Evolutionary conservation across 1,140 invertebrate species (phyloP), one percentile per base, ranked within the genome.

Genomic region (Matsumurasca onukii): DNA sequence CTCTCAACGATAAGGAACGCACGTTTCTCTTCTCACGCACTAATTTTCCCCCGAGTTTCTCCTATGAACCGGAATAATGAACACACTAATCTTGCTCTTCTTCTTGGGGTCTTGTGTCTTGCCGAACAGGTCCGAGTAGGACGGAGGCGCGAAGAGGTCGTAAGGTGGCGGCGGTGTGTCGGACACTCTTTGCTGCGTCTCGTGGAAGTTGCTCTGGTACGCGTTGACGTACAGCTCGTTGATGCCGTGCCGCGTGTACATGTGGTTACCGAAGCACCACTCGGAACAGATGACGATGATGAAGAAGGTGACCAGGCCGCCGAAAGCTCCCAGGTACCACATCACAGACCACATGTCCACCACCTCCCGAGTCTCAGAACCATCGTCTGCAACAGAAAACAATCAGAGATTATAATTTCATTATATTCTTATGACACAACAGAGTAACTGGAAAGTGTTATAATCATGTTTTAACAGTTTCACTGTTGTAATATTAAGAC

Each of bases 251-350:
- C 72, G 62, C 24, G 69, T 70, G 61, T 72, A 71, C 45, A 74
- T 67, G 12, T 70, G 71, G 39, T 76, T 77, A 74, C 67, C 70
- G 61, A 84, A 86, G 68, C 84, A 86, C 82, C 84, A 85, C 68
- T 86, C 85, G 1, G 83, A 83, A 69, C 83, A 86, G 66, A 83
- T 85, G n/a, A 86, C 82, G 3, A 86, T 80, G 3, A 86, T 76
- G 73, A 86, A 86, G 75, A 86, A 86, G 0, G 81, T 79, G 2
- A 86, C 83, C 20, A 86, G 73, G 0, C 84, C 84, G 2, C 83
- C 83, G 69, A 86, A 86, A 1, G 84, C 85, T 12, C 83, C 84
- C 22, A 86, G 81, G 76, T 86, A 86, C 84, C 84, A 86, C 0
- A 86, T 79, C 39, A 86, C 82, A 24, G 83, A 85, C 82, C 83